These are phyloP conservation scores for Pogonomyrmex barbatus DNA, from an alignment of 1,140 invertebrate species.

Conservation along the genomic window DNA sequence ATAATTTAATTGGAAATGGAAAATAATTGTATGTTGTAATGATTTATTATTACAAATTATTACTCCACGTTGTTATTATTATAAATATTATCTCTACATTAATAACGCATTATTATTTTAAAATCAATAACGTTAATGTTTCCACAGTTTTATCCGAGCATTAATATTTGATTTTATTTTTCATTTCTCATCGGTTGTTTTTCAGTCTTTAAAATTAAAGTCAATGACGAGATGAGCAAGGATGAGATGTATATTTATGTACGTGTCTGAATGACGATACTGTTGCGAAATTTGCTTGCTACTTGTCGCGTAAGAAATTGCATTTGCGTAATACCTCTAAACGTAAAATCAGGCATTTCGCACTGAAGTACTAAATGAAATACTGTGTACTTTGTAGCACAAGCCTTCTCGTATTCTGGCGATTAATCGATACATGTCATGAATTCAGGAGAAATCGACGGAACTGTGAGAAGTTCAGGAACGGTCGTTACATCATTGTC, in stretches of 20 bases:
- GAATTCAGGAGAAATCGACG: constrained; percentile 44
- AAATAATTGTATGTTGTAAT: no score
- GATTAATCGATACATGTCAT: constrained; percentile 44
- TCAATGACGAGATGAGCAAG: neutral
- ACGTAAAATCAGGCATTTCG: constrained; percentile 47
- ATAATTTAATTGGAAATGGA: no score
- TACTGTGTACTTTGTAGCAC: neutral
- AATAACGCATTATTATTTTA: neutral
- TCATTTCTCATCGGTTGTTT: neutral
- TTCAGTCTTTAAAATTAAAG: neutral
- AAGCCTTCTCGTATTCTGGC: neutral
- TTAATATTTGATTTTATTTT: constrained; percentile 8
- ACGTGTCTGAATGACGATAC: neutral
- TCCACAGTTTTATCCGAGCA: neutral
- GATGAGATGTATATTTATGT: neutral
- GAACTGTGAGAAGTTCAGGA: constrained; percentile 44
- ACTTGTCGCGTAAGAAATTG: constrained; percentile 25
- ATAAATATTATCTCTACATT: neutral
- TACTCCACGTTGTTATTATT: neutral
- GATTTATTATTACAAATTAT: no score
- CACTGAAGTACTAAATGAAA: constrained; percentile 21
- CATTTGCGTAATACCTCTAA: constrained; percentile 20
- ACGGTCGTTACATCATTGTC: constrained; percentile 35
- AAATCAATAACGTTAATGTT: neutral
- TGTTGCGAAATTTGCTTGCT: constrained; percentile 15